Conservation (phyloP, 2,888 invertebrate genomes). For the Myopa testacea region DNA sequence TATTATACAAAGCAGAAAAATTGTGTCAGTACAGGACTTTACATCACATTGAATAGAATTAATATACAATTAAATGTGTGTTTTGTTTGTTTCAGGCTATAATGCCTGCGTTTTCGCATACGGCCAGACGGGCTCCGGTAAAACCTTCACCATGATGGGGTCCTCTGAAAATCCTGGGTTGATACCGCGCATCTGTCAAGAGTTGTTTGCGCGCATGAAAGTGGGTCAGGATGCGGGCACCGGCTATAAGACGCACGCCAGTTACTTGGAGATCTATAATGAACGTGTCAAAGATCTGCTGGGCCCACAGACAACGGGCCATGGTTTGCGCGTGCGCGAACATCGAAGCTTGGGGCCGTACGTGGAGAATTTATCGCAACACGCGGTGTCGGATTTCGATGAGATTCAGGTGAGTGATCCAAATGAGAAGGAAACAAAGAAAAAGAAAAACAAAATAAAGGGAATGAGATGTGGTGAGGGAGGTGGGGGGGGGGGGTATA, state of each 20-base stretch:
- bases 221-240: conserved; percentile 84
- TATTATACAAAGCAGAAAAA: too few relatives aligned
- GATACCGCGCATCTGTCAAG: conserved; percentile 87
- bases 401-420: conserved; percentile 79
- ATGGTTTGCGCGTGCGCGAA: conserved; percentile 82
- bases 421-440: not conserved
- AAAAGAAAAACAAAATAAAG: not conserved
- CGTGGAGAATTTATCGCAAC: conserved; percentile 87
- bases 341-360: conserved; percentile 85
- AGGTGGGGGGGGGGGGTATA: not conserved
- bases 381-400: conserved; percentile 86
- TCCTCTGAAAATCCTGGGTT: conserved; percentile 81
- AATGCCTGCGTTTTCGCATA: conserved; percentile 93
- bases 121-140: conserved; percentile 91
- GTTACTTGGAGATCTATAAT: conserved; percentile 88
- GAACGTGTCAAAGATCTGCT: conserved; percentile 82
- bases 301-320: conserved; percentile 72
- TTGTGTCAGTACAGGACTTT: too few relatives aligned
- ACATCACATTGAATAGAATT: too few relatives aligned
- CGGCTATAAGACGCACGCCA: conserved; percentile 87
- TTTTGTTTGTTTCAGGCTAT: conserved; percentile 69
- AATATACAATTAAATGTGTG: too few relatives aligned
- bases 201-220: conserved; percentile 84
- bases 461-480: not conserved
- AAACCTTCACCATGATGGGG: conserved; percentile 94